phyloP scores from a whole-genome alignment of 1,140 invertebrate genomes.

The Manduca sexta region DNA sequence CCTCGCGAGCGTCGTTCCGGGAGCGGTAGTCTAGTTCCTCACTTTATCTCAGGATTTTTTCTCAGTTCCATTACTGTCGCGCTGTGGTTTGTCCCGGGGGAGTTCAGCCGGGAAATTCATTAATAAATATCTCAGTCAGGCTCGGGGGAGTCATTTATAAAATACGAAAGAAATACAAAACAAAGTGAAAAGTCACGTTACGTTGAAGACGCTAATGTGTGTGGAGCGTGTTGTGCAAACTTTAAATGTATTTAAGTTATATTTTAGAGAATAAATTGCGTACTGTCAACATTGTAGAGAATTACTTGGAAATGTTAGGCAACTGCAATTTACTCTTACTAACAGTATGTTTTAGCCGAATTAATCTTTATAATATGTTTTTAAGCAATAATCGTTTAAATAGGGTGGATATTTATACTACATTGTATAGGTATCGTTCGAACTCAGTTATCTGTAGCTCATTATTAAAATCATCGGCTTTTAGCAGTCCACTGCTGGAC shows the following conservation, averaged over 20 bases:
- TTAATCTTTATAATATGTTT: no score
- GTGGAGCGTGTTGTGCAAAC: neutral
- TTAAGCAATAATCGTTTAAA: no score
- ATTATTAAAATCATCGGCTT: no score
- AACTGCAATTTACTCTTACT: neutral
- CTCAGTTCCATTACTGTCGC: conserved; percentile 30
- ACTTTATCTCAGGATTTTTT: conserved; percentile 30
- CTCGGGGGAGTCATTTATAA: conserved; percentile 17
- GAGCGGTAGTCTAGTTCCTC: conserved; percentile 11
- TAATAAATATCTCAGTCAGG: conserved; percentile 30
- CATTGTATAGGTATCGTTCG: no score
- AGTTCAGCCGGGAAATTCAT: conserved; percentile 26
- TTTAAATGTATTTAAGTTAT: neutral
- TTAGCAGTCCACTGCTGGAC: no score
- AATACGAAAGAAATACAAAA: conserved; percentile 7
- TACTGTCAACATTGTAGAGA: neutral
- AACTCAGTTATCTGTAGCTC: no score
- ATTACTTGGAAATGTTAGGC: neutral
- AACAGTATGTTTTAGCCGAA: no score
- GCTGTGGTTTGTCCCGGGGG: conserved; percentile 19
- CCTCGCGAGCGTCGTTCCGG: conserved; percentile 22
- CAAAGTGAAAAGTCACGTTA: neutral
- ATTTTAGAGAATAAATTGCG: no score
- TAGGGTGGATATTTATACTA: no score
- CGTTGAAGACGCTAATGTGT: neutral